phyloP scores from a whole-genome alignment of 2,113 vertebrate species.

The Ictalurus furcatus region DNA sequence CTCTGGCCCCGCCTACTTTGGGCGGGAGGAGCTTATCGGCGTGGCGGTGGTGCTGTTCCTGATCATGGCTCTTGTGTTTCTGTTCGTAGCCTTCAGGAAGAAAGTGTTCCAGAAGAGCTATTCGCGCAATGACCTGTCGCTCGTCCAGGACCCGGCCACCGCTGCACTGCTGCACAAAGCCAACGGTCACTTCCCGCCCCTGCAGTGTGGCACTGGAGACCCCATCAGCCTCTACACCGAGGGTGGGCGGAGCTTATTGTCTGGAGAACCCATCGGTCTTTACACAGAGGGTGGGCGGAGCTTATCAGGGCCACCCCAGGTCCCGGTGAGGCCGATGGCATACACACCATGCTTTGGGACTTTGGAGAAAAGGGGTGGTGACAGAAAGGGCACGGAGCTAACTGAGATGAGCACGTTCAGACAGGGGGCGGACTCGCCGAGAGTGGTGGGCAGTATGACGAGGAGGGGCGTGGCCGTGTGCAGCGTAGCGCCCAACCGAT shows the following conservation, averaged over 20 bases:
- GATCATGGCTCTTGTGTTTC: conserved; percentile 83
- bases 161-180: conserved; percentile 92
- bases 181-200: conserved; percentile 85
- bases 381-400: conserved; percentile 80
- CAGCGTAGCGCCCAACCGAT: conserved; percentile 94
- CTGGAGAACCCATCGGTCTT: conserved; percentile 81
- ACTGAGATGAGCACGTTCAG: conserved; percentile 98
- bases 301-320: conserved; percentile 81
- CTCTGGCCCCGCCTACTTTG: conserved; percentile 89
- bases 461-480: conserved; percentile 92
- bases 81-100: conserved; percentile 93
- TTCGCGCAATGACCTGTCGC: conserved; percentile 89
- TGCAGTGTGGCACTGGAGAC: conserved; percentile 81
- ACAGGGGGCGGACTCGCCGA: conserved; percentile 81
- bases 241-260: conserved; percentile 42
- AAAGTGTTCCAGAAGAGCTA: conserved; percentile 95
- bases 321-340: conserved; percentile 93
- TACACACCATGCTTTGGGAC: conserved; percentile 93
- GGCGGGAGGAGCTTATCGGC: conserved; percentile 94
- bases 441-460: conserved; percentile 80
- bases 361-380: conserved; percentile 85
- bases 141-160: conserved; percentile 93
- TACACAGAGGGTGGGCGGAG: conserved; percentile 47
- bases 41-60: conserved; percentile 89
- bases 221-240: conserved; percentile 71